Conservation (phyloP, 1,140 invertebrate genomes). For the Bursaphelenchus mucronatus region DNA sequence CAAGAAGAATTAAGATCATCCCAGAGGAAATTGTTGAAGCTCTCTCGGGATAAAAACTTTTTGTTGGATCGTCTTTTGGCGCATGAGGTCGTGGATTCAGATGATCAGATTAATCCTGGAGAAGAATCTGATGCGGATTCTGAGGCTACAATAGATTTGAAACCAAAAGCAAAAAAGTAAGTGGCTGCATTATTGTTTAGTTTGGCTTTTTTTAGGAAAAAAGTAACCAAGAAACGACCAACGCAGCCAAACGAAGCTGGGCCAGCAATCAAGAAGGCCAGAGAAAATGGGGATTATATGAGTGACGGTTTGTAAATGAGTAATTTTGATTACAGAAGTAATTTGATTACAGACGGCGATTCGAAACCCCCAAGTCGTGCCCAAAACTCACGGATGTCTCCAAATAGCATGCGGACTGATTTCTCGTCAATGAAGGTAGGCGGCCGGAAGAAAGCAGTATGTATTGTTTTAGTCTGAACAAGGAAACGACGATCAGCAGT, state of each 20-base stretch:
- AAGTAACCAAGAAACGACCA: conserved; percentile 5
- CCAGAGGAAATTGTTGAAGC: conserved; percentile 52
- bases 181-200: background rate
- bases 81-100: conserved; percentile 39
- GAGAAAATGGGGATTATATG: too few species aligned
- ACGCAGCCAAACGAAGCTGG: background rate
- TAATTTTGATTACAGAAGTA: too few species aligned
- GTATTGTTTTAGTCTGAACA: too few species aligned
- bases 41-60: conserved; percentile 55
- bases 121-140: conserved; percentile 41
- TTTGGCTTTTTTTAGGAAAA: conserved; percentile 11
- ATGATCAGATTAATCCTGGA: conserved; percentile 21
- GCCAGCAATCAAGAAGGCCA: too few species aligned
- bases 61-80: conserved; percentile 40
- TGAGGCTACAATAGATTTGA: conserved; percentile 44
- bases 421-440: too few species aligned
- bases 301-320: too few species aligned
- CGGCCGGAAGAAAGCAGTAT: too few species aligned
- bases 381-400: too few species aligned
- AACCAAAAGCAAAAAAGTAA: conserved; percentile 43
- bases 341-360: too few species aligned
- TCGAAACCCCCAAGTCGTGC: too few species aligned
- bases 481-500: too few species aligned
- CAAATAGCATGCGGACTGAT: too few species aligned
- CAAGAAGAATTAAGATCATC: conserved; percentile 54